These are phyloP conservation scores for Varanus komodoensis DNA, from an alignment of 2,113 vertebrate species.

Conservation along the genomic window DNA sequence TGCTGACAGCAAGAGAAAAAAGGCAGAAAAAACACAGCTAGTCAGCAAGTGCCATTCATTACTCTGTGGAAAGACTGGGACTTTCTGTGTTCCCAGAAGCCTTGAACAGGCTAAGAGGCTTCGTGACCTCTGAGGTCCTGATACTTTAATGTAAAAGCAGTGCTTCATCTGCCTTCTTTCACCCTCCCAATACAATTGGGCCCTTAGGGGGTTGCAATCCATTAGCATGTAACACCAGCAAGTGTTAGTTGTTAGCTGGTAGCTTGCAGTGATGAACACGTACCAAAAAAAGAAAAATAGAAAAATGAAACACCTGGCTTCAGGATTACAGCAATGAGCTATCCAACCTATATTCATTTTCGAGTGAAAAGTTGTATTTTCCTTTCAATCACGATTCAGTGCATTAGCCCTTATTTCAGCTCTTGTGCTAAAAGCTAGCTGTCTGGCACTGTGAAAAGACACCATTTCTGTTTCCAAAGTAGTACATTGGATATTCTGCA, in stretches of 20 bases:
- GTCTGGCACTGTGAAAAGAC: background rate
- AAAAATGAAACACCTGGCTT: slow-evolving; percentile 2
- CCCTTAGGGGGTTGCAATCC: slow-evolving; percentile 15
- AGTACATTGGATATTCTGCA: background rate
- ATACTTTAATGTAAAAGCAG: background rate
- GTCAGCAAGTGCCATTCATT: slow-evolving; percentile 48
- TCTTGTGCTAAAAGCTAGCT: slow-evolving; percentile 23
- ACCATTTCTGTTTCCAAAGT: background rate
- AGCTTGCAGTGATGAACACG: slow-evolving; percentile 35
- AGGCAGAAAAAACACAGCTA: slow-evolving; percentile 7
- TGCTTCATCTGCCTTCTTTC: slow-evolving; percentile 14
- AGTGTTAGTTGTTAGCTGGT: slow-evolving; percentile 34
- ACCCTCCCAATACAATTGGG: slow-evolving; percentile 3
- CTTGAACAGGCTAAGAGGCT: slow-evolving; percentile 50
- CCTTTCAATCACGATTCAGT: slow-evolving; percentile 4
- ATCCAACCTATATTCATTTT: rapidly evolving
- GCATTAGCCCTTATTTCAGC: background rate
- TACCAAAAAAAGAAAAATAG: slow-evolving; percentile 1
- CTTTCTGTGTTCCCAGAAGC: slow-evolving; percentile 27
- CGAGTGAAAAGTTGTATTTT: background rate
- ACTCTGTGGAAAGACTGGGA: slow-evolving; percentile 37
- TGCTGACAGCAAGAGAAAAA: slow-evolving; percentile 23
- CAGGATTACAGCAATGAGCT: slow-evolving; percentile 25
- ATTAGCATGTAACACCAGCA: background rate
- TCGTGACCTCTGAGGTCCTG: slow-evolving; percentile 48